Percentiles rank a stretch among this genome's conserved stretches.
phyloP scores from a whole-genome alignment of 2,888 invertebrate genomes.

The Amorpha juglandis region DNA sequence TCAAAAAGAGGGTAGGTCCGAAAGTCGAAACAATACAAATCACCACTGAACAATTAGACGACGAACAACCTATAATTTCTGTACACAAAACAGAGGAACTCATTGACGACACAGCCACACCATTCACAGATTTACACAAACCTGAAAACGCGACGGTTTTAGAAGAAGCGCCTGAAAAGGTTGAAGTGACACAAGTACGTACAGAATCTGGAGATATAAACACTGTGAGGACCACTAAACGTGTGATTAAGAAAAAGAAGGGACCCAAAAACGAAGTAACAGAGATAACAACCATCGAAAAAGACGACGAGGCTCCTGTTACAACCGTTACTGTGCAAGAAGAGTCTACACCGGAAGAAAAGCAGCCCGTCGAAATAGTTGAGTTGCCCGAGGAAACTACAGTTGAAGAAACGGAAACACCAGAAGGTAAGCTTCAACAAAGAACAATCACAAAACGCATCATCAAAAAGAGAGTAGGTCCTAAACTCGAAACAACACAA shows the following conservation, averaged over 20 bases:
- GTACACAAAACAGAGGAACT: constrained; percentile 35
- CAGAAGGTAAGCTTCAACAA: constrained; percentile 43
- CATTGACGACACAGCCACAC: constrained; percentile 35
- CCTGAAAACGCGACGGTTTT: constrained; percentile 44
- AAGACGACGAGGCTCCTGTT: constrained; percentile 33
- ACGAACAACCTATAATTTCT: constrained; percentile 37
- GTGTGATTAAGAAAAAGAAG: constrained; percentile 48
- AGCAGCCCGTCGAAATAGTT: constrained; percentile 26
- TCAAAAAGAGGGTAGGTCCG: constrained; percentile 44
- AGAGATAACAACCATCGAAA: constrained; percentile 37
- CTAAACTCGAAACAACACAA: constrained; percentile 52
- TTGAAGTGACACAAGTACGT: constrained; percentile 62
- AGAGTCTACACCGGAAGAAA: constrained; percentile 29
- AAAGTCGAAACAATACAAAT: constrained; percentile 47
- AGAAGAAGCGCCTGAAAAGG: constrained; percentile 50
- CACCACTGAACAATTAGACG: constrained; percentile 52
- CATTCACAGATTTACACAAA: constrained; percentile 31
- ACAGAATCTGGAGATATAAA: constrained; percentile 56
- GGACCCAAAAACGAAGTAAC: constrained; percentile 44
- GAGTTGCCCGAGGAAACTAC: constrained; percentile 43
- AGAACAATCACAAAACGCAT: constrained; percentile 49
- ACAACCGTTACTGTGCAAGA: constrained; percentile 28
- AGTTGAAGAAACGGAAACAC: constrained; percentile 46
- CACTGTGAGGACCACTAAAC: constrained; percentile 50
- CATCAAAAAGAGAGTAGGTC: constrained; percentile 62